Conservation (phyloP, 2,888 invertebrate genomes). For the Sinotaia quadrata region DNA sequence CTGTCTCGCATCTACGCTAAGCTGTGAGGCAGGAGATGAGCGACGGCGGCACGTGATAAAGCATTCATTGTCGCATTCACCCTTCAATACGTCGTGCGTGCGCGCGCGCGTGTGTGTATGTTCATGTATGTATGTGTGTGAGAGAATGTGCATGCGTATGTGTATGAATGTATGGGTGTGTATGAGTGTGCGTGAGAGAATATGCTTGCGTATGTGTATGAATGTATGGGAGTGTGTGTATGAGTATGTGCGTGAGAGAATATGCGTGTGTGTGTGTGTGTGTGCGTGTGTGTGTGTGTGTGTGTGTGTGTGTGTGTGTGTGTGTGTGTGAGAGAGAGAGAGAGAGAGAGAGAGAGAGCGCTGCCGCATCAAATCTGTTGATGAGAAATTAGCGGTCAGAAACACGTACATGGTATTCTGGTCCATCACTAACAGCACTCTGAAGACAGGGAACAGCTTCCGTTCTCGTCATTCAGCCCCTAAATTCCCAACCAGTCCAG, state of each 20-base stretch:
- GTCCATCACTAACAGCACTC: no score
- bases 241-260: not conserved
- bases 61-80: no score
- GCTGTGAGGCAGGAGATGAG: no score
- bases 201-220: not conserved
- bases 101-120: not conserved
- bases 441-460: no score
- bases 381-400: no score
- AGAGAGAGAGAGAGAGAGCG: not conserved
- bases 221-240: not conserved
- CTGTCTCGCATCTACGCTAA: not conserved
- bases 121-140: not conserved
- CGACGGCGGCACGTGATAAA: not conserved
- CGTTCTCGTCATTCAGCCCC: no score
- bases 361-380: no score
- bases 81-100: no score
- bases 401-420: no score
- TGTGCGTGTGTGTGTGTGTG: not conserved
- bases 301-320: conserved; percentile 10
- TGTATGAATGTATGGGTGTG: not conserved
- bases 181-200: not conserved
- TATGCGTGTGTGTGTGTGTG: conserved; percentile 2
- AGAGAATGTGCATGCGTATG: not conserved
- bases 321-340: not conserved
- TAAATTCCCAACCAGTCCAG: no score